Base-by-base conservation (phyloP, 1,140 invertebrate species). In the Halesus radiatus region DNA sequence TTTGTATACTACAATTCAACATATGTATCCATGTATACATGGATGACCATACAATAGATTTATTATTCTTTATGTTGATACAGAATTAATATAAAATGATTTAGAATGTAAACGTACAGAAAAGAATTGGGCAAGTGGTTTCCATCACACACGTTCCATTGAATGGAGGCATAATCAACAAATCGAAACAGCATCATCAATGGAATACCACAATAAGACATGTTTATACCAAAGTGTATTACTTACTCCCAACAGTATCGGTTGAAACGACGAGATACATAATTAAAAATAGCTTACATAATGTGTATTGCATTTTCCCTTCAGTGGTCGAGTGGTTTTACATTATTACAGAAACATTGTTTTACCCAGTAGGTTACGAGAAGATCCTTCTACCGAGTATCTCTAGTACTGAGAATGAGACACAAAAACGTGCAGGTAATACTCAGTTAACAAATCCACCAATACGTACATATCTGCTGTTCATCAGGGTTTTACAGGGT, bases 221-320 rank as follows among this genome's bases (percentile, higher is more conserved):
- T 45, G 37, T 45, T 45, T 45, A 8, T 45, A 45, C 37, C 37
- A 45, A 45, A 45, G 37, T 45, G 37, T 45, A 13, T 45, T 45
- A 66, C 62, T 66, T 66, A 66, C 62, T 66, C 62, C 62, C 22
- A 56, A 56, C n/a, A 18, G 54, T 22, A 20, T 56, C 54, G 22
- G 54, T 60, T 23, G 58, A 23, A 60, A 60, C 58, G 52, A 52
- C 22, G 18, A 53, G 68, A 53, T 74, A 74, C 72, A 74, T 20
- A 29, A 74, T 29, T 37, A 74, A 74, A 74, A 29, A 23, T 23
- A 74, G 72, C 72, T 74, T 74, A 74, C 72, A 74, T 74, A 54
- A 74, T 58, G 26, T 26, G 37, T 7, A 45, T 58, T 52, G 72
- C 52, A 74, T 53, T 56, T 56, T 74, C 72, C 54, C 72, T 74